Evolutionary conservation across 2,797 vertebrate genomes (phyloP).

Genomic region (Pelodytes ibericus): DNA sequence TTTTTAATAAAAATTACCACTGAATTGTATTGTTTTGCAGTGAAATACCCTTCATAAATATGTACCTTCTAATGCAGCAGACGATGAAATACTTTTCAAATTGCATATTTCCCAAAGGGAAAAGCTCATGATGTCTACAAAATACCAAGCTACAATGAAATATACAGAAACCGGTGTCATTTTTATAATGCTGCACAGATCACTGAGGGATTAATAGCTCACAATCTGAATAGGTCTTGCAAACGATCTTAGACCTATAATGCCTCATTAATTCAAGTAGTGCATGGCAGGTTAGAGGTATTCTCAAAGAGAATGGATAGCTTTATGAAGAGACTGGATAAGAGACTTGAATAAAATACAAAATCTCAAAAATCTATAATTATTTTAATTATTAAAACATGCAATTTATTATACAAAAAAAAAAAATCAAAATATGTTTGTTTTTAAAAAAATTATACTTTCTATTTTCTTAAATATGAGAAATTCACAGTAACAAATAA

Average conservation of each 20-base stretch:
- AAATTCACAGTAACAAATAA: too few species aligned
- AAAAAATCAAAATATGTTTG: too few species aligned
- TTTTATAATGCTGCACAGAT: conserved; percentile 61
- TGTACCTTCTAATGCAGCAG: conserved; percentile 24
- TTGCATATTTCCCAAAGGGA: conserved; percentile 45
- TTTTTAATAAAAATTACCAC: conserved; percentile 7
- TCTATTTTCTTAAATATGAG: too few species aligned
- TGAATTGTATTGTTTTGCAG: conserved; percentile 33
- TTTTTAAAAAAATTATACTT: too few species aligned
- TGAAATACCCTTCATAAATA: conserved; percentile 42
- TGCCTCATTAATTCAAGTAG: conserved; percentile 71
- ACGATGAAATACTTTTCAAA: conserved; percentile 43
- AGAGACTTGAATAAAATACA: too few species aligned
- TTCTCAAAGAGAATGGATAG: conserved; percentile 47
- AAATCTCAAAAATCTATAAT: too few species aligned
- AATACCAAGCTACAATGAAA: conserved; percentile 57
- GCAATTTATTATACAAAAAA: too few species aligned
- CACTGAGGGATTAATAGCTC: conserved; percentile 67
- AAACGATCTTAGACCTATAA: conserved; percentile 67
- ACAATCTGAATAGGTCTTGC: conserved; percentile 68
- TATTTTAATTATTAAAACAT: too few species aligned
- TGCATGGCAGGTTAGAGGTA: conserved; percentile 72
- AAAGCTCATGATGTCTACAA: conserved; percentile 46
- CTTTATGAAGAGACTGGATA: conserved; percentile 26
- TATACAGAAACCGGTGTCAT: conserved; percentile 55